Conservation (phyloP, 2,113 vertebrate genomes). For the Sphaerodactylus townsendi region DNA sequence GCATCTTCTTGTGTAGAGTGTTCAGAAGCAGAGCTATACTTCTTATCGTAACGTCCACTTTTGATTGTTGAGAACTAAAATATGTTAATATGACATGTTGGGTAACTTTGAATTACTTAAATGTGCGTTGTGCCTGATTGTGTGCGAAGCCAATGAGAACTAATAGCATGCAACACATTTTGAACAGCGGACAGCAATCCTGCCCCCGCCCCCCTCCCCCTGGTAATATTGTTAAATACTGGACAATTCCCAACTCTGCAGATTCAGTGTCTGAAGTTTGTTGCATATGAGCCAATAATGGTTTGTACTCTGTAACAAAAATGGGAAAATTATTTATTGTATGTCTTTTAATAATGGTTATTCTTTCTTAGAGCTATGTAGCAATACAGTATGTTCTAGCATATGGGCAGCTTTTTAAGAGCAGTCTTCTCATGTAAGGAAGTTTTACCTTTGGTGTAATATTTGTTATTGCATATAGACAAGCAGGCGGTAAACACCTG, state of each 20-base stretch:
- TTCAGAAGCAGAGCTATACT: not conserved
- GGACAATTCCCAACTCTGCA: conserved; percentile 41
- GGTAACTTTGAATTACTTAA: conserved; percentile 47
- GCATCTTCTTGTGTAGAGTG: not conserved
- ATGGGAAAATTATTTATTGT: conserved; percentile 39
- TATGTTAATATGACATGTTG: conserved; percentile 49
- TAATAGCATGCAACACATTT: conserved; percentile 41
- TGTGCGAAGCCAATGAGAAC: conserved; percentile 23
- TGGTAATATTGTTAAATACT: conserved; percentile 53
- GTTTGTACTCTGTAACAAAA: conserved; percentile 31
- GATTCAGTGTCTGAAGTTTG: conserved; percentile 61
- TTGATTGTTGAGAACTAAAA: conserved; percentile 49
- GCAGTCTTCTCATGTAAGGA: conserved; percentile 24
- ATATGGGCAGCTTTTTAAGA: conserved; percentile 40
- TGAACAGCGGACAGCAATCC: conserved; percentile 39
- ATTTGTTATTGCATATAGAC: conserved; percentile 40
- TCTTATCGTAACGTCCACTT: conserved; percentile 27
- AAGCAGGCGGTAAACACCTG: not conserved
- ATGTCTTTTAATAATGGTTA: conserved; percentile 24
- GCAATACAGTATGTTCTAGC: conserved; percentile 34
- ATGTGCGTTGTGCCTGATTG: conserved; percentile 17
- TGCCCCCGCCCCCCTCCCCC: conserved; percentile 17
- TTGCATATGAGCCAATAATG: conserved; percentile 24
- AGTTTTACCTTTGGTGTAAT: conserved; percentile 43
- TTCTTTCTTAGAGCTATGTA: conserved; percentile 48